These are phyloP conservation scores for Chorisops tibialis DNA, from an alignment of 2,888 invertebrate species.

Conservation along the genomic window DNA sequence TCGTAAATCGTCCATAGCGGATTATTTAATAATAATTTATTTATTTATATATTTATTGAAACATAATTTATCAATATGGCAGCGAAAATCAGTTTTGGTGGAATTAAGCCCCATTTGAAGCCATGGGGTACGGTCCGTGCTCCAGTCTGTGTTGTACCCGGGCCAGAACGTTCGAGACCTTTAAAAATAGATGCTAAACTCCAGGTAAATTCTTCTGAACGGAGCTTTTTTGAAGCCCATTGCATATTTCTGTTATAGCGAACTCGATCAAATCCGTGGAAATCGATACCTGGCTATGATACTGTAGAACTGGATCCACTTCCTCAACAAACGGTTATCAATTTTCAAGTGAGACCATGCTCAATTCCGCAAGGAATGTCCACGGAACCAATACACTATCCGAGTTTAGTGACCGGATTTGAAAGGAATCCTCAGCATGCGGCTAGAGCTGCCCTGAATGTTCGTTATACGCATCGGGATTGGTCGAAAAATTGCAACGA, in stretches of 20 bases:
- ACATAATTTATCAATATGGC: background rate
- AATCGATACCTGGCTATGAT: slow-evolving; percentile 75
- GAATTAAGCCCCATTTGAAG: background rate
- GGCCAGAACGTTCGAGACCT: background rate
- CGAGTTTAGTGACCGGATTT: slow-evolving; percentile 77
- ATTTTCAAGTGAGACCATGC: slow-evolving; percentile 70
- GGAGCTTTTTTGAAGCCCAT: background rate
- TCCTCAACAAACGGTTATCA: slow-evolving; percentile 37
- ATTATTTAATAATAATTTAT: background rate
- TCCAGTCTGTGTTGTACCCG: background rate
- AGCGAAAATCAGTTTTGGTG: background rate
- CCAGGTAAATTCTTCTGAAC: background rate
- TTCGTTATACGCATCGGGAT: slow-evolving; percentile 86
- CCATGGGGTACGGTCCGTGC: background rate
- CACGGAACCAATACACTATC: slow-evolving; percentile 73
- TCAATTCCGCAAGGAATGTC: slow-evolving; percentile 56
- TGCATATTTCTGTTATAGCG: slow-evolving; percentile 52
- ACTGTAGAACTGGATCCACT: slow-evolving; percentile 72
- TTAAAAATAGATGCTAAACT: background rate
- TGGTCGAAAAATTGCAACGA: slow-evolving; percentile 76
- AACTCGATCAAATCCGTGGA: slow-evolving; percentile 70
- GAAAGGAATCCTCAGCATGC: slow-evolving; percentile 80
- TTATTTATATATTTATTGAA: too few relatives aligned
- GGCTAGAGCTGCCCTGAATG: slow-evolving; percentile 80
- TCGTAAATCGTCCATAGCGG: too few relatives aligned